phyloP scores from a whole-genome alignment of 1,140 invertebrate species.

The Hyphantria cunea region DNA sequence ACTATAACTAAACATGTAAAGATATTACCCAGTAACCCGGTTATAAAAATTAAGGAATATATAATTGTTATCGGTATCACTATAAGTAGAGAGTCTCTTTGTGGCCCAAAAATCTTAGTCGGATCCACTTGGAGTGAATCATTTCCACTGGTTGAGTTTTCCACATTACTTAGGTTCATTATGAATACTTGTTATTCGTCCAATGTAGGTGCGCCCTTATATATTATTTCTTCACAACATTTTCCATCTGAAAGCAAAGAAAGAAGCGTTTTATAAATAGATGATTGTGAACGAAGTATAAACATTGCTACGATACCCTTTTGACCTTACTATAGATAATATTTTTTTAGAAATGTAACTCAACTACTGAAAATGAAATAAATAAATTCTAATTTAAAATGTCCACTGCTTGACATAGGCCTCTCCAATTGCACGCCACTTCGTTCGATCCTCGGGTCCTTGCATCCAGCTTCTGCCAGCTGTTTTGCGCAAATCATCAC shows the following conservation, averaged over 20 bases:
- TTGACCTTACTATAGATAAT: no score
- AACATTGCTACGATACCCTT: no score
- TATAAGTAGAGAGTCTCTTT: conserved; percentile 86
- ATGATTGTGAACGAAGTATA: no score
- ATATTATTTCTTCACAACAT: neutral
- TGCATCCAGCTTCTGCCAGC: no score
- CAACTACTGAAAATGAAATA: no score
- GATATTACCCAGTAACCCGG: conserved; percentile 94
- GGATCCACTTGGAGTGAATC: conserved; percentile 47
- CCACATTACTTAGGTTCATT: conserved; percentile 36
- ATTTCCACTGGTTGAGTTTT: conserved; percentile 38
- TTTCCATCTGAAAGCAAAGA: conserved; percentile 16
- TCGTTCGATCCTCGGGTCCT: no score
- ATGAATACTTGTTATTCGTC: neutral
- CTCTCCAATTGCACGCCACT: no score
- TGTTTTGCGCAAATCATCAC: no score
- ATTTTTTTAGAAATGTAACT: no score
- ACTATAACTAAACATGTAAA: conserved; percentile 96
- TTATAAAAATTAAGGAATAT: conserved; percentile 92
- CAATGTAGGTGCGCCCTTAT: neutral
- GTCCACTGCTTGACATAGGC: no score
- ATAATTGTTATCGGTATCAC: conserved; percentile 91
- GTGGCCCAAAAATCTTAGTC: conserved; percentile 70
- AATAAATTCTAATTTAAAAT: no score
- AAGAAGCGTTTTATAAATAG: neutral